These are phyloP conservation scores for Morelia viridis DNA, from an alignment of 2,797 vertebrate genomes.

Conservation along the genomic window DNA sequence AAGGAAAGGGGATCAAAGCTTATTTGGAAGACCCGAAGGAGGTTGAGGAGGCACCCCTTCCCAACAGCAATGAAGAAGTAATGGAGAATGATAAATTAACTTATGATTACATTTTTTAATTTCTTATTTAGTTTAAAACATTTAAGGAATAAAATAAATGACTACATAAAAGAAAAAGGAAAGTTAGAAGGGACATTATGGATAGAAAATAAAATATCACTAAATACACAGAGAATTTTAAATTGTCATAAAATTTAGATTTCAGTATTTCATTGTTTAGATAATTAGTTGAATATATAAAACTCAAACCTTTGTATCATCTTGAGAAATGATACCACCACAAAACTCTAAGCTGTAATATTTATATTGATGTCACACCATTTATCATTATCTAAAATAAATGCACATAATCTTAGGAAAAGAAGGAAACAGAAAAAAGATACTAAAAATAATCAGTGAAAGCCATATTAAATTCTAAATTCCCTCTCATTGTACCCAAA, in stretches of 20 bases:
- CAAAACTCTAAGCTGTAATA: neutral
- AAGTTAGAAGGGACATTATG: neutral
- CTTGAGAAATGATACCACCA: neutral
- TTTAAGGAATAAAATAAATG: neutral
- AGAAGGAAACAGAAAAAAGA: neutral
- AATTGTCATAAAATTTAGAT: neutral
- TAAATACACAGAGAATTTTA: neutral
- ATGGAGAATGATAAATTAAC: too few relatives aligned
- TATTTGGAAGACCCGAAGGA: too few relatives aligned
- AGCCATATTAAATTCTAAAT: neutral
- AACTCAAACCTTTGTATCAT: neutral
- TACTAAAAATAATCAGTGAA: neutral
- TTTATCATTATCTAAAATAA: neutral
- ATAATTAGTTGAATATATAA: neutral
- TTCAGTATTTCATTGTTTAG: neutral
- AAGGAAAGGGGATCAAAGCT: too few relatives aligned
- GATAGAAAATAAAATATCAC: neutral
- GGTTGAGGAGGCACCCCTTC: too few relatives aligned
- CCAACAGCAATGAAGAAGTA: too few relatives aligned
- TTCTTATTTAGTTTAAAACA: neutral
- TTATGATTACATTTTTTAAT: too few relatives aligned
- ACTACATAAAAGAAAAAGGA: neutral
- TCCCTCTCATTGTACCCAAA: neutral
- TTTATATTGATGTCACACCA: neutral
- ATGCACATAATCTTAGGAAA: neutral